These are phyloP conservation scores for Podarcis lilfordi DNA, from an alignment of 2,797 vertebrate species.

Conservation along the genomic window DNA sequence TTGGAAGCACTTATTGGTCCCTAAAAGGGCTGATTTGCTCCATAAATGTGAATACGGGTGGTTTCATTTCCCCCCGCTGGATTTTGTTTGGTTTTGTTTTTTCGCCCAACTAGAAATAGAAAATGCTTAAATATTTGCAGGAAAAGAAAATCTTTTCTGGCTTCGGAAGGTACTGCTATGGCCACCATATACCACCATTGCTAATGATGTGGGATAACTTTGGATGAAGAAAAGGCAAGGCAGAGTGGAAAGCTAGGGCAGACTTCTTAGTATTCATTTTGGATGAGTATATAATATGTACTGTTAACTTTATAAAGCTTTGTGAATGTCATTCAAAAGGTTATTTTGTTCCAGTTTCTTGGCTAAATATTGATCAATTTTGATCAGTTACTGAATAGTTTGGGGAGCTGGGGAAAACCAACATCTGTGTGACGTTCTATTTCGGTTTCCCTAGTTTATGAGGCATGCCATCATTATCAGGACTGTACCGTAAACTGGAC, in stretches of 20 bases:
- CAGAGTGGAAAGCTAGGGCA: background rate
- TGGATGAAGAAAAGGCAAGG: conserved; percentile 25
- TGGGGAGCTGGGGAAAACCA: background rate
- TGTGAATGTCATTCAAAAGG: background rate
- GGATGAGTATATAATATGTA: background rate
- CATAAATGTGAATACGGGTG: background rate
- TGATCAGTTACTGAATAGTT: background rate
- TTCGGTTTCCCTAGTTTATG: background rate
- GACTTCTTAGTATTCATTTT: conserved; percentile 1
- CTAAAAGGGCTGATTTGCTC: conserved; percentile 26
- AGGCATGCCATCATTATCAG: background rate
- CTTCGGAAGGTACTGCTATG: background rate
- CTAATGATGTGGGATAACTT: conserved; percentile 35
- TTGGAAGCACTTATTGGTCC: background rate
- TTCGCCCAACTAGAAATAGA: conserved; percentile 1
- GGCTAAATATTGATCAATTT: background rate
- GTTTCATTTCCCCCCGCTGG: background rate
- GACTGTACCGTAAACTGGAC: background rate
- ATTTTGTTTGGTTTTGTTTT: background rate
- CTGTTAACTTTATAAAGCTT: conserved; percentile 6
- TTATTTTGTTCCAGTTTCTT: background rate
- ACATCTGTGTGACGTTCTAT: background rate
- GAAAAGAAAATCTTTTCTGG: conserved; percentile 9
- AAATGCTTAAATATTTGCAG: background rate
- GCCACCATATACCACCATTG: background rate